Evolutionary conservation across 2,888 invertebrate genomes (phyloP).

Genomic region (Hemistola chrysoprasaria): DNA sequence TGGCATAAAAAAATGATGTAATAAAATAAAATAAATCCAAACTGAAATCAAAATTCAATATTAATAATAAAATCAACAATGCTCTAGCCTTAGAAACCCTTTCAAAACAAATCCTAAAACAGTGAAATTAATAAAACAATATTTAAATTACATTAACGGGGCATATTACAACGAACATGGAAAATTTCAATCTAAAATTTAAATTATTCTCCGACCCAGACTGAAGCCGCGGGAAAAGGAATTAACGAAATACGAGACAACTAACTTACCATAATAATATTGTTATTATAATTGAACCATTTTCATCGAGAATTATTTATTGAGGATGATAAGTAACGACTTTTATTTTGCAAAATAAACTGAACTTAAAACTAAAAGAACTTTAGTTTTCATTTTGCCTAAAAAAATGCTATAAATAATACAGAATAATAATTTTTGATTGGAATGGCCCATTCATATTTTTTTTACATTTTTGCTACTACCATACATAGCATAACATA

Average conservation of each 20-base stretch:
- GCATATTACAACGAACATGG: constrained; percentile 44
- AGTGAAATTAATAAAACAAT: constrained; percentile 36
- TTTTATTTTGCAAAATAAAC: too few relatives aligned
- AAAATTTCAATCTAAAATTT: constrained; percentile 72
- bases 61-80: constrained; percentile 11
- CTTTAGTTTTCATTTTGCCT: too few relatives aligned
- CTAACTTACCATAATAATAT: constrained; percentile 77
- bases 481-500: too few relatives aligned
- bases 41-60: neutral
- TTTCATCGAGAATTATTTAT: neutral
- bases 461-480: too few relatives aligned
- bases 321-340: too few relatives aligned
- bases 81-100: constrained; percentile 11
- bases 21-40: too few relatives aligned
- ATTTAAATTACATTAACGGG: constrained; percentile 50
- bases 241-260: constrained; percentile 68
- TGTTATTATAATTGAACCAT: constrained; percentile 61
- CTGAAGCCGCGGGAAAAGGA: constrained; percentile 35
- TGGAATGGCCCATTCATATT: too few relatives aligned
- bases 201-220: constrained; percentile 57
- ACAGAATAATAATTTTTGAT: too few relatives aligned
- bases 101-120: constrained; percentile 28
- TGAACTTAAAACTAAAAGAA: too few relatives aligned
- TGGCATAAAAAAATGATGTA: too few relatives aligned
- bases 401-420: too few relatives aligned